phyloP scores from a whole-genome alignment of 2,797 vertebrate species.

The Limosa lapponica region DNA sequence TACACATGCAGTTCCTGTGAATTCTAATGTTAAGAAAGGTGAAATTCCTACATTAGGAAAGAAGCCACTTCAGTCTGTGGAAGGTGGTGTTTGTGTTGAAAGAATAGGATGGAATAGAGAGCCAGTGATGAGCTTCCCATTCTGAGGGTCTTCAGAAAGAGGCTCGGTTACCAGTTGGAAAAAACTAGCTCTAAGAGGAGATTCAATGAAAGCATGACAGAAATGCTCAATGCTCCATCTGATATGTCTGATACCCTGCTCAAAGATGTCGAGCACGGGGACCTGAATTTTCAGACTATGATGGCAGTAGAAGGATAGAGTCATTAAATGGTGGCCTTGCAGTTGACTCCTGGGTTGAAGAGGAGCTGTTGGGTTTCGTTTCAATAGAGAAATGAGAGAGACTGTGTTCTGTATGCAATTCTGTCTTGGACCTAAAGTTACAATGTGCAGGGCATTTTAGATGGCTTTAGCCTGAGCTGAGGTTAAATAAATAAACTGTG shows the following conservation, averaged over 20 bases:
- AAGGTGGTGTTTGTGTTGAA: not conserved
- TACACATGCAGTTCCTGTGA: not conserved
- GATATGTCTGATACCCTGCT: not conserved
- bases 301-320: not conserved
- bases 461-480: slow-evolving; percentile 13
- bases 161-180: not conserved
- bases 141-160: not conserved
- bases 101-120: not conserved
- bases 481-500: slow-evolving; percentile 47
- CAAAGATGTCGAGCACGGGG: not conserved
- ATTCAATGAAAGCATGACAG: not conserved
- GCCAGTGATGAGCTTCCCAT: not conserved
- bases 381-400: not conserved
- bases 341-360: not conserved
- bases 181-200: not conserved
- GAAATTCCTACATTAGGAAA: not conserved
- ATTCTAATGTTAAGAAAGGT: not conserved
- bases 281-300: not conserved
- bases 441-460: not conserved
- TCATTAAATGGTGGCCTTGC: not conserved
- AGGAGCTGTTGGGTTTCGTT: not conserved
- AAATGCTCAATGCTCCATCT: not conserved
- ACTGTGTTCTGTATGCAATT: not conserved
- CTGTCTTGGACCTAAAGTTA: not conserved
- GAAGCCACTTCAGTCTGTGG: not conserved